These are phyloP conservation scores for Orius insidiosus DNA, from an alignment of 1,140 invertebrate genomes.

Conservation along the genomic window DNA sequence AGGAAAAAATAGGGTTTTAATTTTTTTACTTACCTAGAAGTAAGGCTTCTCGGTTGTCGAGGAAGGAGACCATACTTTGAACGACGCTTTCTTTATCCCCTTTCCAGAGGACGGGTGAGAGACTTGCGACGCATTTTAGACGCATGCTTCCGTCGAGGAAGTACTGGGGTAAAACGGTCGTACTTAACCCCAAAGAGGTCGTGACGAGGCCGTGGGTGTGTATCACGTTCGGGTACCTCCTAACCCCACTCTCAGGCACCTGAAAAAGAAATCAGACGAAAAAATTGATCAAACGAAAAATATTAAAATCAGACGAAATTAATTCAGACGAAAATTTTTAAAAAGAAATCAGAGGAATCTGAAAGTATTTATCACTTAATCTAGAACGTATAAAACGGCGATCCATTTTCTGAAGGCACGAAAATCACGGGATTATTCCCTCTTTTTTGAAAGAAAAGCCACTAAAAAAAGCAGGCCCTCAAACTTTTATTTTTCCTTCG, in stretches of 20 bases:
- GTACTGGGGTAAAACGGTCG: slow-evolving; percentile 30
- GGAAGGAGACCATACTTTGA: slow-evolving; percentile 29
- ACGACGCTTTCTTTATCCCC: slow-evolving; percentile 34
- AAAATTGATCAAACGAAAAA: too few species aligned
- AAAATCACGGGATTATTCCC: too few species aligned
- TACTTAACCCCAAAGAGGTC: slow-evolving; percentile 32
- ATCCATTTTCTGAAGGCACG: too few species aligned
- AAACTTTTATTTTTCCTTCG: too few species aligned
- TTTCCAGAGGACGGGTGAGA: slow-evolving; percentile 37
- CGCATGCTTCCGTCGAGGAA: slow-evolving; percentile 35
- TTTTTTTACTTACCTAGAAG: slow-evolving; percentile 34
- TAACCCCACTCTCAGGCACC: slow-evolving; percentile 30
- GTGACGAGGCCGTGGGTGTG: slow-evolving; percentile 37
- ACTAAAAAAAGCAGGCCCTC: too few species aligned
- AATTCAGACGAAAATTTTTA: too few species aligned
- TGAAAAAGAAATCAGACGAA: slow-evolving; percentile 19
- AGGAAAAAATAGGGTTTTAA: too few species aligned
- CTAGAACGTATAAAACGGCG: too few species aligned
- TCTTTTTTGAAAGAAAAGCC: too few species aligned
- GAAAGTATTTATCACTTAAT: too few species aligned
- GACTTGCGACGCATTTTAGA: slow-evolving; percentile 37
- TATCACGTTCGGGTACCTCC: slow-evolving; percentile 29
- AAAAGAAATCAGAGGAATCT: too few species aligned
- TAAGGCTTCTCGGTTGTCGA: slow-evolving; percentile 37
- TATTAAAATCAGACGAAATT: too few species aligned